phyloP scores from a whole-genome alignment of 2,888 invertebrate species.

The Cabera pusaria region DNA sequence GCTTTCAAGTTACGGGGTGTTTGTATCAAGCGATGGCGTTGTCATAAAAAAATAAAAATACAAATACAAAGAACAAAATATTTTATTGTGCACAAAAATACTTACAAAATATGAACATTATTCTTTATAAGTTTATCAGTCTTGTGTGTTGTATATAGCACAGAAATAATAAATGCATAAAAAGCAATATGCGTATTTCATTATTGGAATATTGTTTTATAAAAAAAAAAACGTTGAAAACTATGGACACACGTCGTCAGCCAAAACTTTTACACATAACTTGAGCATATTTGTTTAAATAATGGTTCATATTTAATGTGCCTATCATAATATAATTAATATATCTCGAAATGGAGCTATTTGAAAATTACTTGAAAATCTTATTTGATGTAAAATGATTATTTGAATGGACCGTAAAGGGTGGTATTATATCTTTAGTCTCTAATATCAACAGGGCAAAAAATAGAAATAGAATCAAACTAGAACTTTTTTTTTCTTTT shows the following conservation, averaged over 20 bases:
- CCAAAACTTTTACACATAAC: slow-evolving; percentile 55
- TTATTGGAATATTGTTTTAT: slow-evolving; percentile 17
- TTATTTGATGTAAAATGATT: no score
- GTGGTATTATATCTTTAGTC: no score
- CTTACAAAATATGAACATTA: slow-evolving; percentile 72
- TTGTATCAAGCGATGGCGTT: slow-evolving; percentile 23
- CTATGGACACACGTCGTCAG: slow-evolving; percentile 46
- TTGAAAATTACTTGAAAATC: no score
- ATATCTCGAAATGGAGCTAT: background rate
- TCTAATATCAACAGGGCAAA: no score
- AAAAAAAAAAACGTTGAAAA: slow-evolving; percentile 22
- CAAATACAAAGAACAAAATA: slow-evolving; percentile 66
- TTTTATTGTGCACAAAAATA: slow-evolving; percentile 81
- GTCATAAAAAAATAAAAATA: slow-evolving; percentile 56
- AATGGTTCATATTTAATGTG: slow-evolving; percentile 8
- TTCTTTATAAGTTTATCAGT: slow-evolving; percentile 72
- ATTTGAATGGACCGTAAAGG: no score
- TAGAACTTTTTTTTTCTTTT: no score
- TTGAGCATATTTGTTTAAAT: slow-evolving; percentile 48
- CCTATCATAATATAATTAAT: no score
- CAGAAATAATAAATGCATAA: slow-evolving; percentile 75
- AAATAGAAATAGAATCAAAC: no score
- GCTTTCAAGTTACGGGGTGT: slow-evolving; percentile 14
- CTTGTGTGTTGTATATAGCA: slow-evolving; percentile 82
- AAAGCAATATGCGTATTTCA: slow-evolving; percentile 43